Conservation (phyloP, 2,797 vertebrate genomes). For the Varecia variegata region DNA sequence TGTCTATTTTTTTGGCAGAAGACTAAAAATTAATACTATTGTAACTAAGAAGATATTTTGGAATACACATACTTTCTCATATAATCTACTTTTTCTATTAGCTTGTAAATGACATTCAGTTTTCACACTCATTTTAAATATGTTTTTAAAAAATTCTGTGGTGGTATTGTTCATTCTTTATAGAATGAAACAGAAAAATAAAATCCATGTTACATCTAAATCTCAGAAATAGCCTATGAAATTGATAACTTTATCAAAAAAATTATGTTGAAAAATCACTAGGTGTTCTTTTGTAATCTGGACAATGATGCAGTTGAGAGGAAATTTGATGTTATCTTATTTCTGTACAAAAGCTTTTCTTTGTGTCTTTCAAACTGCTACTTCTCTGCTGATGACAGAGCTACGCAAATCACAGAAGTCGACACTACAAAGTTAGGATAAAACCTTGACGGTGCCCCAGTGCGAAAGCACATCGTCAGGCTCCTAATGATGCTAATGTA, state of each 20-base stretch:
- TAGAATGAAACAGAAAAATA: background rate
- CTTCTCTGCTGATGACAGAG: slow-evolving; percentile 41
- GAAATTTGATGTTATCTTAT: slow-evolving; percentile 7
- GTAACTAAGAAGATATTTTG: background rate
- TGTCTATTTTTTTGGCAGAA: background rate
- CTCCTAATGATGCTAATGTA: slow-evolving; percentile 78
- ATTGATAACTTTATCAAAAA: background rate
- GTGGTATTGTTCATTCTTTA: background rate
- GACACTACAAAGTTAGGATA: slow-evolving; percentile 61
- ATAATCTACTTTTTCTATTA: background rate
- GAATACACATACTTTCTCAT: background rate
- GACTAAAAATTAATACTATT: background rate
- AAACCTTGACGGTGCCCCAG: slow-evolving; percentile 38
- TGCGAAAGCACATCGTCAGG: slow-evolving; percentile 53
- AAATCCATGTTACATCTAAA: background rate
- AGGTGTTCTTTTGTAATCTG: background rate
- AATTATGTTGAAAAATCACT: background rate
- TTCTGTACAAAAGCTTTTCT: background rate
- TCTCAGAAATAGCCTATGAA: background rate
- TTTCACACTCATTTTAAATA: background rate
- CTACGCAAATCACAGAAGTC: slow-evolving; percentile 63
- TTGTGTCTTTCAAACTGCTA: background rate
- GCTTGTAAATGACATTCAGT: background rate
- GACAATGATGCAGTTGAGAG: background rate
- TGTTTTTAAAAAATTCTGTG: background rate